phyloP scores from a whole-genome alignment of 2,797 vertebrate species.

The Paratrypauchen microcephalus region DNA sequence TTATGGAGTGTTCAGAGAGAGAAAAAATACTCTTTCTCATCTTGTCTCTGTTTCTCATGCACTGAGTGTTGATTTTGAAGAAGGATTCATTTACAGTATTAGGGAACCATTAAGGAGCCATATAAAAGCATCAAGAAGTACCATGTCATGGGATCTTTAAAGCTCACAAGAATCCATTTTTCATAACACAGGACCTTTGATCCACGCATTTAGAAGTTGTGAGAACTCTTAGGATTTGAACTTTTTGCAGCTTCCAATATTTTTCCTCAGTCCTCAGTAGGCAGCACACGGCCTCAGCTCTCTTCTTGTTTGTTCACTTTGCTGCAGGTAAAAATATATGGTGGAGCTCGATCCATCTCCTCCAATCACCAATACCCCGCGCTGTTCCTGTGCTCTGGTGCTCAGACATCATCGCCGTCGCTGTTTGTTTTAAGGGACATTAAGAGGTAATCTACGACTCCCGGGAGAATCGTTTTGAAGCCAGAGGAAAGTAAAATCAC shows the following conservation, averaged over 20 bases:
- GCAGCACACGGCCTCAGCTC: constrained; percentile 9
- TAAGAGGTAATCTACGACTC: constrained; percentile 44
- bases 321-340: constrained; percentile 26
- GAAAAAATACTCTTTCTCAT: too few species aligned
- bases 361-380: constrained; percentile 37
- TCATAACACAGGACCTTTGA: background rate
- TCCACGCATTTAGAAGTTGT: background rate
- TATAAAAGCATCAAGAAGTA: too few species aligned
- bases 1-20: too few species aligned
- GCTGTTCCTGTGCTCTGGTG: constrained; percentile 22
- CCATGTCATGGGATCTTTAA: too few species aligned
- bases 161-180: background rate
- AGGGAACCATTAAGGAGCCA: too few species aligned
- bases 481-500: constrained; percentile 29
- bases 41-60: too few species aligned
- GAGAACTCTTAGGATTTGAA: background rate
- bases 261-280: background rate
- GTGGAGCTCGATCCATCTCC: constrained; percentile 30
- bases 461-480: constrained; percentile 38
- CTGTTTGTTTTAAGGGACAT: constrained; percentile 47
- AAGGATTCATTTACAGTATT: too few species aligned
- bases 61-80: too few species aligned
- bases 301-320: constrained; percentile 15
- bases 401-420: constrained; percentile 30
- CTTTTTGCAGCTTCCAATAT: background rate